These are phyloP conservation scores for Dryomyza anilis DNA, from an alignment of 2,888 invertebrate genomes.

Conservation along the genomic window DNA sequence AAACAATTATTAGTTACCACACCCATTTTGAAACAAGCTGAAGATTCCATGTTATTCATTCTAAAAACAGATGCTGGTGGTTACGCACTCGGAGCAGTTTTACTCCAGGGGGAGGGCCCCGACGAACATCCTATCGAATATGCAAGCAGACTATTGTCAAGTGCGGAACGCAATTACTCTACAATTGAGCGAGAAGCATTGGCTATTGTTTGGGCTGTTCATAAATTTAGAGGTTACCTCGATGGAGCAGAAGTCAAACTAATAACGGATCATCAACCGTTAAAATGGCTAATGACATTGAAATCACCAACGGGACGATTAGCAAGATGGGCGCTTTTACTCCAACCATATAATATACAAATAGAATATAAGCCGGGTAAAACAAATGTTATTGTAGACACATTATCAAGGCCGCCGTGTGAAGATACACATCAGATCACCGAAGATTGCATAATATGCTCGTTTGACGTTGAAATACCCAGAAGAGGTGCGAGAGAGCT, in stretches of 20 bases:
- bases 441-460: neutral
- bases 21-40: conserved; percentile 40
- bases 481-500: conserved; percentile 8
- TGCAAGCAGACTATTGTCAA: conserved; percentile 39
- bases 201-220: conserved; percentile 45
- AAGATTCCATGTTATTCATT: conserved; percentile 40
- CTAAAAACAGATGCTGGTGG: conserved; percentile 46
- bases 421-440: neutral
- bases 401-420: conserved; percentile 28
- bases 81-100: conserved; percentile 40
- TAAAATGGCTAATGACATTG: conserved; percentile 60
- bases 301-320: conserved; percentile 58
- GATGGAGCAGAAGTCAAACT: conserved; percentile 45
- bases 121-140: conserved; percentile 40
- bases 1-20: conserved; percentile 33
- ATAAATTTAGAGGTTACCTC: conserved; percentile 57
- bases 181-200: conserved; percentile 59
- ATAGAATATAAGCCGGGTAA: conserved; percentile 57
- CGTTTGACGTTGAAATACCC: conserved; percentile 23
- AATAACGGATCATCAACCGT: conserved; percentile 60
- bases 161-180: conserved; percentile 53
- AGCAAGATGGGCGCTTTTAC: conserved; percentile 59
- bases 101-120: conserved; percentile 32
- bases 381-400: conserved; percentile 43
- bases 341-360: conserved; percentile 54